Conservation (phyloP, 2,797 vertebrate genomes). For the Chiloscyllium punctatum region DNA sequence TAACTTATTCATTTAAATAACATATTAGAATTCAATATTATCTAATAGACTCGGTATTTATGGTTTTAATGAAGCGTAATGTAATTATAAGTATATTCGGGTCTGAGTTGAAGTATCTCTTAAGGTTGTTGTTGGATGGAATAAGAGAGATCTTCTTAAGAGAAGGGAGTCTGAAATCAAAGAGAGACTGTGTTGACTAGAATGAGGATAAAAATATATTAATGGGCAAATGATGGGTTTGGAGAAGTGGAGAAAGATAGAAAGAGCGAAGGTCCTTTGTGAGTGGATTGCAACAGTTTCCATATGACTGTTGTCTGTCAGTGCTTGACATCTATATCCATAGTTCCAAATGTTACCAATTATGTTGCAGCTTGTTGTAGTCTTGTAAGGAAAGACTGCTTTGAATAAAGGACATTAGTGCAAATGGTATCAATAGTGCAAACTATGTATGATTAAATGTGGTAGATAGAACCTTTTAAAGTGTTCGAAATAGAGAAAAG, state of each 20-base stretch:
- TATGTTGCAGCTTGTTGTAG: not conserved
- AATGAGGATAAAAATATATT: not conserved
- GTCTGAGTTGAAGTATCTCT: not conserved
- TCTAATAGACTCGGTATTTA: not conserved
- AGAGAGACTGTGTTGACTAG: not conserved
- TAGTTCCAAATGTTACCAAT: not conserved
- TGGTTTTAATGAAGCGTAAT: not conserved
- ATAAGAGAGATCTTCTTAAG: not conserved
- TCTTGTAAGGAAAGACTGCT: not conserved
- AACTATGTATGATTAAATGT: not conserved
- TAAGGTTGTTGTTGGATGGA: not conserved
- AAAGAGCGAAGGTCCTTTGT: not conserved
- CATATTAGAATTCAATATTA: not conserved
- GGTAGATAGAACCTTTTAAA: not conserved
- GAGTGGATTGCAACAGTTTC: not conserved
- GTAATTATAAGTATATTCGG: not conserved
- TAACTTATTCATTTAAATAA: not conserved
- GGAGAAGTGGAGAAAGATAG: not conserved
- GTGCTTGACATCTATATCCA: not conserved
- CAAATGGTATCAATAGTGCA: not conserved
- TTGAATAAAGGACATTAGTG: not conserved
- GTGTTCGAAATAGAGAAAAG: not conserved
- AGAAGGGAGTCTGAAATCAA: not conserved
- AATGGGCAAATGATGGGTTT: not conserved
- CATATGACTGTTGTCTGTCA: not conserved